These are phyloP conservation scores for Epizoanthus ramosus DNA, from an alignment of 92 coral and sea anemone genomes.

Conservation along the genomic window DNA sequence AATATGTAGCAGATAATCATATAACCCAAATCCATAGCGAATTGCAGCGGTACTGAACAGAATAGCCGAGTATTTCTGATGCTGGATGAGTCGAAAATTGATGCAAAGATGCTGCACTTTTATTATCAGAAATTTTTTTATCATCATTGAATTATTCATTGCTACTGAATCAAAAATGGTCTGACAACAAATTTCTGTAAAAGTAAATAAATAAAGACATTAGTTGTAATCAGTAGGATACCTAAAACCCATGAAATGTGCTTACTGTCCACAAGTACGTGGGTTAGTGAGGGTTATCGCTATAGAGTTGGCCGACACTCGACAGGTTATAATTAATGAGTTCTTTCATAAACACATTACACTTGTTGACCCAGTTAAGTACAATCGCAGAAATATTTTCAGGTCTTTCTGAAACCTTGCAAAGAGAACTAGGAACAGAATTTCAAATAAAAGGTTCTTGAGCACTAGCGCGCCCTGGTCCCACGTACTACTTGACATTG, in stretches of 20 bases:
- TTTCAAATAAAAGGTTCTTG: not conserved
- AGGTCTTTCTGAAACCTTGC: not conserved
- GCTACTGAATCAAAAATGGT: not conserved
- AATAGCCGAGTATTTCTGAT: too few species aligned
- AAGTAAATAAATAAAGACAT: constrained; percentile 15
- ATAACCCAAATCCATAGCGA: too few species aligned
- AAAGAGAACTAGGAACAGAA: not conserved
- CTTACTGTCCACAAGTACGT: not conserved
- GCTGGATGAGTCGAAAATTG: not conserved
- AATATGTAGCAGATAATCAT: too few species aligned
- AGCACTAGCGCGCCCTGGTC: not conserved
- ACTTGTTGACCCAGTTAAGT: not conserved
- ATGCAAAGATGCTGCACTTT: not conserved
- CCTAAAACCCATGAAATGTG: constrained; percentile 4
- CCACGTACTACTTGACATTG: not conserved
- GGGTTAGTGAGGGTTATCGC: constrained; percentile 7
- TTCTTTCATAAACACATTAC: constrained; percentile 22
- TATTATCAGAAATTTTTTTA: not conserved
- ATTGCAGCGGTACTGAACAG: too few species aligned
- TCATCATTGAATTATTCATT: too few species aligned
- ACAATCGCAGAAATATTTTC: not conserved
- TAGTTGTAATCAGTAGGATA: constrained; percentile 1
- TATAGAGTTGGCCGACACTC: not conserved
- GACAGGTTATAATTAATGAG: constrained; percentile 14
- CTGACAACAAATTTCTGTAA: not conserved